Evolutionary conservation across 2,113 vertebrate species (phyloP).

Genomic region (Eulemur rufifrons): DNA sequence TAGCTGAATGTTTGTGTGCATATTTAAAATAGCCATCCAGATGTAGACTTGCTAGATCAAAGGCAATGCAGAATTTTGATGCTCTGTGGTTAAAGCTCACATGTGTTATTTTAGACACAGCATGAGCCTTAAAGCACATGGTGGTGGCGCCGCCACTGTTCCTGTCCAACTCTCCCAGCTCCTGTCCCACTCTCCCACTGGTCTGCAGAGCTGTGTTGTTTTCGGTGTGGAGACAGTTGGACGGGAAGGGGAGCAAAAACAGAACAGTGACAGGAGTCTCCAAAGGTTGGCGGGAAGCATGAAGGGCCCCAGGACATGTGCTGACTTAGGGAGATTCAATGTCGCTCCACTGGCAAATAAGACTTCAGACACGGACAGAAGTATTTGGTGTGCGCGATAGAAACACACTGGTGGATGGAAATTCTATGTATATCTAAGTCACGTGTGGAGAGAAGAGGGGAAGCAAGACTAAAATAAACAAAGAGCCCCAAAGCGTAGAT

Average conservation of each 20-base stretch:
- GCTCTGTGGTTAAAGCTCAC: background rate
- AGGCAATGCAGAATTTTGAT: background rate
- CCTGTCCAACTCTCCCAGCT: background rate
- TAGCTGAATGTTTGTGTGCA: background rate
- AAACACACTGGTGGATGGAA: background rate
- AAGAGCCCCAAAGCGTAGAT: conserved; percentile 9
- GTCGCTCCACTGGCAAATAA: background rate
- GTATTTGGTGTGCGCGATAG: background rate
- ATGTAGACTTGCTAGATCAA: background rate
- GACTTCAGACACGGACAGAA: background rate
- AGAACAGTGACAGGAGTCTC: too few species aligned
- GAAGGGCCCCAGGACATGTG: background rate
- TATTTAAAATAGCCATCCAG: background rate
- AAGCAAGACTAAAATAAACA: conserved; percentile 38
- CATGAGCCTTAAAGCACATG: background rate
- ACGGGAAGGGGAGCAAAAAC: background rate
- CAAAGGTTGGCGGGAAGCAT: background rate
- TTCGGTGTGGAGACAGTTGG: background rate
- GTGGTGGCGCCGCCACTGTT: accelerated
- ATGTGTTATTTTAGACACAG: background rate
- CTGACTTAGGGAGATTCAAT: background rate
- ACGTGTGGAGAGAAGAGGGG: background rate
- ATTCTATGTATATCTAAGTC: background rate
- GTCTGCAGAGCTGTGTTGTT: background rate
- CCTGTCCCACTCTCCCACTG: background rate